Evolutionary conservation across 1,140 invertebrate species (phyloP).

Genomic region (Brachionus manjavacas): DNA sequence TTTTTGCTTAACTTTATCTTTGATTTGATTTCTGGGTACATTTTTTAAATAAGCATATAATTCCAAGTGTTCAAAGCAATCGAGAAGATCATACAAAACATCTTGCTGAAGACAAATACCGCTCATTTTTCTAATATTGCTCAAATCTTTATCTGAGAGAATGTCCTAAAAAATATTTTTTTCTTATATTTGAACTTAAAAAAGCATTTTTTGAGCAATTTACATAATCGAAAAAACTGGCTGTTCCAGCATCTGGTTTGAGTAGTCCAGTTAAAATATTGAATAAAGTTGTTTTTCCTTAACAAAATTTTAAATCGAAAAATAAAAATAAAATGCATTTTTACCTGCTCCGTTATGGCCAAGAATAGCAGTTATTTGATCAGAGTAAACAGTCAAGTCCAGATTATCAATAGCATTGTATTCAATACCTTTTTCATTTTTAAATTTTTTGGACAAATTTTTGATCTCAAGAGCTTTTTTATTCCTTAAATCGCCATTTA

Average conservation of each 20-base stretch:
- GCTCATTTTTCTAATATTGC: conserved; percentile 61
- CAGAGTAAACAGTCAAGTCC: conserved; percentile 58
- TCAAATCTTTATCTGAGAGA: conserved; percentile 66
- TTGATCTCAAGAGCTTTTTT: neutral
- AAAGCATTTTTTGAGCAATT: too few species aligned
- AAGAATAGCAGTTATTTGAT: conserved; percentile 72
- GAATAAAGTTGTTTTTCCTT: conserved; percentile 59
- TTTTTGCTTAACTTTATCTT: neutral
- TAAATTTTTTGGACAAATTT: conserved; percentile 38
- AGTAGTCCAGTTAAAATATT: conserved; percentile 70
- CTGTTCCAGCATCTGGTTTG: neutral
- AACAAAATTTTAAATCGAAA: neutral
- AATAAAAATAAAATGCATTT: neutral
- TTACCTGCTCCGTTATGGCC: conserved; percentile 71
- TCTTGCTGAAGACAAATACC: conserved; percentile 65
- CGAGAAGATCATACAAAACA: conserved; percentile 59
- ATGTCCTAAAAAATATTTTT: conserved; percentile 56
- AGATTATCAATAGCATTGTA: conserved; percentile 40
- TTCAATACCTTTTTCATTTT: conserved; percentile 23
- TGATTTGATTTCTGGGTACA: conserved; percentile 6
- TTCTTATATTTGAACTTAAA: too few species aligned
- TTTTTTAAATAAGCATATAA: conserved; percentile 43
- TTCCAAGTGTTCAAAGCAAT: conserved; percentile 73
- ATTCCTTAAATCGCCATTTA: neutral
- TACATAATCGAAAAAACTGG: conserved; percentile 1